These are phyloP conservation scores for Drosophila kokeensis DNA, from an alignment of 2,888 invertebrate species.

Conservation along the genomic window DNA sequence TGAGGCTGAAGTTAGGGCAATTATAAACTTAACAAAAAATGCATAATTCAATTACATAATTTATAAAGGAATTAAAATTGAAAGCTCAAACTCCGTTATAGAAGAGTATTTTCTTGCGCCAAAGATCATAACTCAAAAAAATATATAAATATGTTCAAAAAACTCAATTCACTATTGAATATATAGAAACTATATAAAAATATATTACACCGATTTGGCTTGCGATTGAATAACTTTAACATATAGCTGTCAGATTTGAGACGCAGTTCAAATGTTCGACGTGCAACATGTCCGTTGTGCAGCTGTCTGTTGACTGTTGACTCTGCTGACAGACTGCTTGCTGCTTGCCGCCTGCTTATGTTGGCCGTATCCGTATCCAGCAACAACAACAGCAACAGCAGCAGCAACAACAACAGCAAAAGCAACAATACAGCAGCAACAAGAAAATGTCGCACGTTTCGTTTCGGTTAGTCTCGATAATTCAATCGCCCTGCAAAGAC, in stretches of 20 bases:
- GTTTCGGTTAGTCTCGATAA: conserved; percentile 81
- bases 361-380: conserved; percentile 63
- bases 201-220: conserved; percentile 4
- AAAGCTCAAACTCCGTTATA: background rate
- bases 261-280: conserved; percentile 31
- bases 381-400: conserved; percentile 42
- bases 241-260: conserved; percentile 9
- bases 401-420: conserved; percentile 38
- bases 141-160: background rate
- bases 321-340: conserved; percentile 12
- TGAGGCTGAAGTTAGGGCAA: background rate
- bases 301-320: conserved; percentile 35
- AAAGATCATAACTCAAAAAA: background rate
- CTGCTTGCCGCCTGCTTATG: conserved; percentile 41
- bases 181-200: background rate
- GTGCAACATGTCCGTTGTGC: conserved; percentile 59
- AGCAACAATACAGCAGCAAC: conserved; percentile 59
- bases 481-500: conserved; percentile 83
- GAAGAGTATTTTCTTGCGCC: background rate
- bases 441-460: conserved; percentile 80
- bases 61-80: background rate
- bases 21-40: background rate
- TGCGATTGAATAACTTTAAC: conserved; percentile 7
- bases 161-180: background rate
- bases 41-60: background rate